Evolutionary conservation across 2,888 invertebrate species (phyloP), one percentile per base, ranked within the genome.

Genomic region (Chromoteleia sp.): DNA sequence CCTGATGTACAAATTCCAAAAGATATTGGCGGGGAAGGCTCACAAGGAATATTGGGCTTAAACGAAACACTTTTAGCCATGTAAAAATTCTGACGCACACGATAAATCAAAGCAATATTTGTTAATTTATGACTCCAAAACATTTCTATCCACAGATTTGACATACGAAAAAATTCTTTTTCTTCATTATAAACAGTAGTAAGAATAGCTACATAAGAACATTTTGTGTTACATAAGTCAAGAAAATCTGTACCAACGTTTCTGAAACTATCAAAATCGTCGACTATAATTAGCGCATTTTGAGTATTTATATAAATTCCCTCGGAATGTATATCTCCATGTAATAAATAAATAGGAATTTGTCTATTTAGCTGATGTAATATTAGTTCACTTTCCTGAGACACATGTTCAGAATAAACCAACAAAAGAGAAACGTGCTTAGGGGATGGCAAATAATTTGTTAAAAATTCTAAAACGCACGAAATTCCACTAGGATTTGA

Each of bases 41-140:
- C 21, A 10, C 78, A 81, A 0, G 67, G 43, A 2, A 71, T 17
- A 1, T 78, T 41, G 0, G 59, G 33, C 17, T 78, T 67, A 30
- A 68, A 83, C 0, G 75, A 75, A 5, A 54, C 0, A 36, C 73
- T 81, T 45, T 83, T 83, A 2, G 73, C 63, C 81, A 83, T 76
- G 10, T 71, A 70, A 19, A 73, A 45, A 0, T 43, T 10, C 0
- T 68, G 15, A 0, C 45, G 21, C 6, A 76, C 43, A 4, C 73
- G 63, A 45, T 52, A 79, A 52, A 79, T 56, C 1, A 81, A 48
- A n/a, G 54, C 73, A 0, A 70, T 15, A 17, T 83, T 76, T 0
- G 52, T 41, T 7, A 79, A 54, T 71, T 56, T 58, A 0, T 36
- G 29, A 0, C 8, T n/a, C 78, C 79, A 78, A 21, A 83, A 59